A percentile compares a stretch with the other conserved stretches of the same genome.
Conservation (phyloP, 1,140 invertebrate genomes). For the Asobara japonica region DNA sequence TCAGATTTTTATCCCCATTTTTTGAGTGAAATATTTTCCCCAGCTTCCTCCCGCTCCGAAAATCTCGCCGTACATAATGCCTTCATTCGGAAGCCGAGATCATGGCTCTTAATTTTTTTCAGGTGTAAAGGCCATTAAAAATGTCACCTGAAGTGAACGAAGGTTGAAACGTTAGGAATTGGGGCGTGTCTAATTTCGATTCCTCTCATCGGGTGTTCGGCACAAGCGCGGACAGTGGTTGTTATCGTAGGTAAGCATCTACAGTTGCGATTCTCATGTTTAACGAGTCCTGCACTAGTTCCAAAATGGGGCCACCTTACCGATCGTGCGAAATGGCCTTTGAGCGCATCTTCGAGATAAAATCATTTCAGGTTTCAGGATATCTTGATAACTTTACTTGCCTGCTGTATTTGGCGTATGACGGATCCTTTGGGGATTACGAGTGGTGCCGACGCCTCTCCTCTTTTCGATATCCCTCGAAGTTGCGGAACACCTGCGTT, state of each 20-base stretch:
- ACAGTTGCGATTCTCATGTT: neutral
- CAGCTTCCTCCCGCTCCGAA: no score
- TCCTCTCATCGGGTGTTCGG: neutral
- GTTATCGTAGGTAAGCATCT: neutral
- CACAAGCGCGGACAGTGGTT: neutral
- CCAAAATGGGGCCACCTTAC: neutral
- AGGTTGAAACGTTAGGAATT: neutral
- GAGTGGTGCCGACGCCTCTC: neutral
- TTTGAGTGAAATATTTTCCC: no score
- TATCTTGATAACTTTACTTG: constrained; percentile 5
- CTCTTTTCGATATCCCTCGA: constrained; percentile 1
- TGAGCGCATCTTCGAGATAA: neutral
- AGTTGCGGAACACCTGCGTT: neutral
- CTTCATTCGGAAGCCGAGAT: no score
- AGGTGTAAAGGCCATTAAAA: neutral
- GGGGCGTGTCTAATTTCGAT: neutral
- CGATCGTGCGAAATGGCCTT: neutral
- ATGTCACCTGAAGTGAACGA: neutral
- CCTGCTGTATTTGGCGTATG: constrained; percentile 2
- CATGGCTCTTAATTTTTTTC: no score
- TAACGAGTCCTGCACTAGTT: neutral
- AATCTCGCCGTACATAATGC: no score
- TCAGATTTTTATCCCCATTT: no score
- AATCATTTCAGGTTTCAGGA: neutral
- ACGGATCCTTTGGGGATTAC: neutral